These are phyloP conservation scores for Scarus forsteni DNA, from an alignment of 2,797 vertebrate species.

Conservation along the genomic window DNA sequence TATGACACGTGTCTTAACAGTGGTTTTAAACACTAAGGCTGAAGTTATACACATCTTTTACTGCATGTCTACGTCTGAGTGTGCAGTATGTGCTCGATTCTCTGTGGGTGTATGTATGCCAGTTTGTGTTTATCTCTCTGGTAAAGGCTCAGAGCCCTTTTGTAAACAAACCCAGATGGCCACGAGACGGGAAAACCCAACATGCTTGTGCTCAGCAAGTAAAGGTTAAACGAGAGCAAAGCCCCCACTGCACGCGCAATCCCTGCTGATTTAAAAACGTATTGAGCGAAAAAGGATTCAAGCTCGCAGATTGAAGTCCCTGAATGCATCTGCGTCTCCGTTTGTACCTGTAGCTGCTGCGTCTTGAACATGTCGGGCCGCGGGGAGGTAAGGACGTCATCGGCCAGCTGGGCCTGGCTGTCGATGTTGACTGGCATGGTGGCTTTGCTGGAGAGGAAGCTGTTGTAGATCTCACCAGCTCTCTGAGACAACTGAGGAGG, in stretches of 20 bases:
- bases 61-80: constrained; percentile 50
- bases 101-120: constrained; percentile 68
- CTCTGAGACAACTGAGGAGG: constrained; percentile 90
- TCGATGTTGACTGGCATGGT: constrained; percentile 98
- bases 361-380: constrained; percentile 98
- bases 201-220: constrained; percentile 69
- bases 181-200: constrained; percentile 63
- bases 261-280: constrained; percentile 5
- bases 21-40: constrained; percentile 26
- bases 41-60: constrained; percentile 58
- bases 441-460: constrained; percentile 97
- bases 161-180: constrained; percentile 82
- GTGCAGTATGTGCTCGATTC: constrained; percentile 38
- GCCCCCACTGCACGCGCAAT: constrained; percentile 31
- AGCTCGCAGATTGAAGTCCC: neutral
- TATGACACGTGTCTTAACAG: constrained; percentile 60
- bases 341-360: constrained; percentile 95
- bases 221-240: constrained; percentile 59
- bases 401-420: constrained; percentile 96
- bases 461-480: constrained; percentile 97
- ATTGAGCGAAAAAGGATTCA: neutral
- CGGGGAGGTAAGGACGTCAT: constrained; percentile 94
- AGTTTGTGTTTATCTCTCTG: constrained; percentile 77
- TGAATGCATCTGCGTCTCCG: neutral
- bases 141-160: constrained; percentile 68